Base-by-base conservation (phyloP, 2,113 vertebrate genomes). In the Cryptotis parvus region DNA sequence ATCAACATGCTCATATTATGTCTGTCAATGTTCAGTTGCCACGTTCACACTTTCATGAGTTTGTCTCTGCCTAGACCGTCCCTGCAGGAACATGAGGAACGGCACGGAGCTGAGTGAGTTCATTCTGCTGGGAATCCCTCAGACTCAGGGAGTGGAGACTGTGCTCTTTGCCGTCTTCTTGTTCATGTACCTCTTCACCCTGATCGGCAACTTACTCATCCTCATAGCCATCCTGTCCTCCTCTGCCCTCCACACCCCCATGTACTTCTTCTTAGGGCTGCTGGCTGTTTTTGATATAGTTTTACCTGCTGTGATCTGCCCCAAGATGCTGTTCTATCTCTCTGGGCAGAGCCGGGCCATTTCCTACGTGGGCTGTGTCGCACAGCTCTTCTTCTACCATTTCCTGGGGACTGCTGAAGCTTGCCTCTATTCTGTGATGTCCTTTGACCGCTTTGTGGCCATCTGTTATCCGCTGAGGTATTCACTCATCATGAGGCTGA, bases 201-300 rank as follows among this genome's bases (percentile, higher is more conserved):
- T 94, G 35, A 61, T 85, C 39, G 88, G 81, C n/a, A 97, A 97
- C 69, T 10, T 89, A 8, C 91, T 77, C 3, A 96, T 97, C 65
- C 72, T 97, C 12, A 15, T 92, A 63, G 69, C 87, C 26, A 72
- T 96, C 58, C 88, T 92, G 68, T 92, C 65, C 33, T 94, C 95
- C 9, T 1, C 77, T 49, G 49, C 9, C 12, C 92, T 97, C n/a
- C 95, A 95, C 33, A 96, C 85, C 2, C 96, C 94, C 35, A 96
- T 96, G 95, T 96, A 94, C 68, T 95, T 96, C 73, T 96, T 95
- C 65, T 68, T 96, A 73, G 94, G 90, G 15, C 75, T 84, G 12
- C 63, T 97, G 24, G 96, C 95, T 26, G 65, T 85, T 45, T 92
- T 96, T 55, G 96, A 97, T 29, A 83, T 95, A 45, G 66, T 90